Evolutionary conservation across 2,113 vertebrate genomes (phyloP).

Genomic region (Otis tarda): DNA sequence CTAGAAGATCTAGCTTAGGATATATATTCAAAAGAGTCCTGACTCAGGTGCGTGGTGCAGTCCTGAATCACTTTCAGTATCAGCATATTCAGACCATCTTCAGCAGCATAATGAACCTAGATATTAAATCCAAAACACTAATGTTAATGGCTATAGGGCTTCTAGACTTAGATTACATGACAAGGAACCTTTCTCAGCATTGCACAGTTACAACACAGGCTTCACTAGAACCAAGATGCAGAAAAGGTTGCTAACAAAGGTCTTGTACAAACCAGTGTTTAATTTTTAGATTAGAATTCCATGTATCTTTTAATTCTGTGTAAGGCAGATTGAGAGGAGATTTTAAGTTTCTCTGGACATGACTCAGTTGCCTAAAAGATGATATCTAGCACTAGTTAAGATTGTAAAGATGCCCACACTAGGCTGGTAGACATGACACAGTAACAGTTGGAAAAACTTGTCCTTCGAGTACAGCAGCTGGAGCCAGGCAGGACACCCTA

Average conservation of each 20-base stretch:
- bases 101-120: neutral
- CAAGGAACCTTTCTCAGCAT: neutral
- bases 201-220: accelerated
- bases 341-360: neutral
- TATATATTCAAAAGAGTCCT: neutral
- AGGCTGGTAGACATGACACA: too few species aligned
- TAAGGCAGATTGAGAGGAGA: neutral
- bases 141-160: neutral
- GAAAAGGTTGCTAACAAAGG: neutral
- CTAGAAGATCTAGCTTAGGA: neutral
- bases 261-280: neutral
- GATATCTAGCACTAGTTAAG: neutral
- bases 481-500: neutral
- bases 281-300: neutral
- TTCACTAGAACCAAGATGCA: neutral
- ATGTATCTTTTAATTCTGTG: neutral
- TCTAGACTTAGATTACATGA: neutral
- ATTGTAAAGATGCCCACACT: neutral
- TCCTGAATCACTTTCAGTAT: neutral
- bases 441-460: neutral
- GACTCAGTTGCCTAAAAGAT: neutral
- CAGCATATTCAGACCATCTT: neutral
- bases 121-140: neutral
- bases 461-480: neutral
- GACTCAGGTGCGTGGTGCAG: neutral